Evolutionary conservation across 2,113 vertebrate genomes (phyloP).

Genomic region (Tricholaema leucomelas): DNA sequence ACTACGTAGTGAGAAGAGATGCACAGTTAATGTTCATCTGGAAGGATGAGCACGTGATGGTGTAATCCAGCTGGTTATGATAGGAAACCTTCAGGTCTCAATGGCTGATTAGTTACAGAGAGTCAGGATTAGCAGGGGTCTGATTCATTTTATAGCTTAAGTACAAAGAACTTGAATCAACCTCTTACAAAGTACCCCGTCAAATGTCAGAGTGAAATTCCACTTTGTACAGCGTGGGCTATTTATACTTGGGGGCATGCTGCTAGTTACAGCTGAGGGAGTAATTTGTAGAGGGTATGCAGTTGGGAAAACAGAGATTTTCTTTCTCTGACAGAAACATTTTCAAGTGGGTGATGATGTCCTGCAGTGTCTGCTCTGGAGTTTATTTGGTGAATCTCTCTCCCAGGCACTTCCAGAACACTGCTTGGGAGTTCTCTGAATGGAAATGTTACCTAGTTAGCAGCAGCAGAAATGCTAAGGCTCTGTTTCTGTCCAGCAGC

Average conservation of each 20-base stretch:
- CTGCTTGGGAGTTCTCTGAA: neutral
- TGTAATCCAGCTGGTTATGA: neutral
- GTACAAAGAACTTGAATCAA: neutral
- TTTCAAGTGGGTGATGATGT: neutral
- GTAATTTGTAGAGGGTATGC: constrained; percentile 12
- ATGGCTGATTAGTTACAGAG: neutral
- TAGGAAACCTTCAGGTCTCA: neutral
- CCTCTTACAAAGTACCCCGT: neutral
- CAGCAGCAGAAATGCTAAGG: neutral
- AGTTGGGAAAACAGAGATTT: constrained; percentile 11
- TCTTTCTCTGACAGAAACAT: constrained; percentile 25
- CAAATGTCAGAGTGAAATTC: constrained; percentile 16
- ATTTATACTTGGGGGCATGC: constrained; percentile 21
- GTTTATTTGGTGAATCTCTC: neutral
- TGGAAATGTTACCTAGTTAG: neutral
- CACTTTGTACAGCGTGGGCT: neutral
- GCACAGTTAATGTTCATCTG: neutral
- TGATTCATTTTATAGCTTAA: neutral
- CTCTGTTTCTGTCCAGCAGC: neutral
- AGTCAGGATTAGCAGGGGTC: neutral
- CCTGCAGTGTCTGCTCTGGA: neutral
- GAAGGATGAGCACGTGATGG: neutral
- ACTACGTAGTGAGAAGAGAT: neutral
- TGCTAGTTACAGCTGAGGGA: constrained; percentile 36
- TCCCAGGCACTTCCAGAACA: neutral